Conservation (phyloP, 2,888 invertebrate genomes). For the Synergus gifuensis region DNA sequence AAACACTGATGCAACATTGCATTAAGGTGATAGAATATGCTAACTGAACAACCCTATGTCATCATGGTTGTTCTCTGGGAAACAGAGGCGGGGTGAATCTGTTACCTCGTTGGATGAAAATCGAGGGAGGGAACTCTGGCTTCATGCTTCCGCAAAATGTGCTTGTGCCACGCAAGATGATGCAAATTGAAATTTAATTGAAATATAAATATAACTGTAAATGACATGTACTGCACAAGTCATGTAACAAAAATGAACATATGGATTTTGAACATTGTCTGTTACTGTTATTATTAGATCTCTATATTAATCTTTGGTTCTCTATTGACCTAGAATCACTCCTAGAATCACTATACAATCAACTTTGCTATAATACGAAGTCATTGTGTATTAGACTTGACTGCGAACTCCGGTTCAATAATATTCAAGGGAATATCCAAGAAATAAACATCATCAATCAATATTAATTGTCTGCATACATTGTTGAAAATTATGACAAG, state of each 20-base stretch:
- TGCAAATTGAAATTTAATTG: background rate
- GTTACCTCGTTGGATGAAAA: background rate
- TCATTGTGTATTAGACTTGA: background rate
- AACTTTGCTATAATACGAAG: background rate
- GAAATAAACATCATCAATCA: background rate
- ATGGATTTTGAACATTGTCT: background rate
- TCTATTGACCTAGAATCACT: background rate
- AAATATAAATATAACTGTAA: background rate
- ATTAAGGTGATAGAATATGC: background rate
- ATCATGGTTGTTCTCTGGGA: background rate
- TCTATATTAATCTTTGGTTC: background rate
- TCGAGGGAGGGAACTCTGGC: background rate
- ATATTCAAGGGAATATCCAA: too few species aligned
- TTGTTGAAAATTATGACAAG: background rate
- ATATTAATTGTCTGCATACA: background rate
- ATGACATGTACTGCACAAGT: background rate
- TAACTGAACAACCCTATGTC: constrained; percentile 18
- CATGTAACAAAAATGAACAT: background rate
- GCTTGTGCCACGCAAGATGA: background rate
- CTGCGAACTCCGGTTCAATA: too few species aligned
- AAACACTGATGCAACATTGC: constrained; percentile 12
- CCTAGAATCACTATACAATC: background rate
- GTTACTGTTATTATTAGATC: background rate
- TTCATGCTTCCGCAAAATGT: background rate
- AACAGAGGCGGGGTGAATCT: constrained; percentile 2